phyloP scores from a whole-genome alignment of 2,888 invertebrate species.

The Thysanoteuthis rhombus region DNA sequence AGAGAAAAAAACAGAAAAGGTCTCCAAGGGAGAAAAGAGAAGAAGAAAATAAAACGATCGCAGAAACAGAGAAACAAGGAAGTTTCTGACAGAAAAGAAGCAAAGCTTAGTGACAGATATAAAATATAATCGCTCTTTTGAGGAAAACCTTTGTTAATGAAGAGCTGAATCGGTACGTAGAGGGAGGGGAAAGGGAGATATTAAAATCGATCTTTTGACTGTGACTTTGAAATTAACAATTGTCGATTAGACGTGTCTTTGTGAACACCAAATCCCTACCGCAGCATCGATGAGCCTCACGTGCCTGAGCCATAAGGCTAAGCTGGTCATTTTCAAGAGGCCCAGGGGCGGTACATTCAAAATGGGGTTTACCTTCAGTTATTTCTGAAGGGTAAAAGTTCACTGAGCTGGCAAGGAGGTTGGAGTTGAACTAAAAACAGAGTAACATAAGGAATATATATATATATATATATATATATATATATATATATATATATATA shows the following conservation, averaged over 20 bases:
- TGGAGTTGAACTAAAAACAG: not conserved
- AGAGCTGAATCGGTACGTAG: not conserved
- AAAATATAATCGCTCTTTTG: too few relatives aligned
- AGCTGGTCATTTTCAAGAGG: not conserved
- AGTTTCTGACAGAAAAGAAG: too few relatives aligned
- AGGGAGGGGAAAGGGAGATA: too few relatives aligned
- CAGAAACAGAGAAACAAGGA: too few relatives aligned
- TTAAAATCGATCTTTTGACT: too few relatives aligned
- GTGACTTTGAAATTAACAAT: not conserved
- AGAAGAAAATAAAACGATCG: too few relatives aligned
- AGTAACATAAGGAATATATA: not conserved
- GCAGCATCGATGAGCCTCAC: not conserved
- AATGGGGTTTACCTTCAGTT: not conserved
- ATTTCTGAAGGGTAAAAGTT: not conserved
- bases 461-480: too few relatives aligned
- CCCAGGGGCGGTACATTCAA: not conserved
- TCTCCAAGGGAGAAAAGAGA: too few relatives aligned
- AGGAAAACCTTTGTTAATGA: too few relatives aligned
- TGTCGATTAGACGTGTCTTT: not conserved
- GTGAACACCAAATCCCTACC: not conserved
- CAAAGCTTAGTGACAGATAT: too few relatives aligned
- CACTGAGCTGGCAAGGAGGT: not conserved
- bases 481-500: too few relatives aligned
- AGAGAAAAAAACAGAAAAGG: too few relatives aligned
- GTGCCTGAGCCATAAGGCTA: not conserved